Evolutionary conservation across 2,888 invertebrate species (phyloP), one percentile per base, ranked within the genome.

Genomic region (Portevinia maculata): DNA sequence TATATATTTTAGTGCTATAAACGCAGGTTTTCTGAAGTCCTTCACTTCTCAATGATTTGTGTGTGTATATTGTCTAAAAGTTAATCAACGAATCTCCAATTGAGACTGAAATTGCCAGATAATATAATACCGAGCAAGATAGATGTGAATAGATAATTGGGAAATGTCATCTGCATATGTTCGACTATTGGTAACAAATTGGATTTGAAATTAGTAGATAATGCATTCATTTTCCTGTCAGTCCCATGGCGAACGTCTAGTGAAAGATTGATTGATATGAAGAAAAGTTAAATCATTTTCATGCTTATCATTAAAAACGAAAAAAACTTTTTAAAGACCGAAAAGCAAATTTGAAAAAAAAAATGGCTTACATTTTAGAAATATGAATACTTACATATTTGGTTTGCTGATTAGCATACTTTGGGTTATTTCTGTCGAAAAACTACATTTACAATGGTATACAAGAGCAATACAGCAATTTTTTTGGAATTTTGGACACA

Each of bases 141-240:
- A 59, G 52, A 75, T 75, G 50, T 11, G 64, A 71, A 52, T n/a
- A 65, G 64, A 44, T 78, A 71, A 78, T 78, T 65, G 59, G 50
- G 69, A 71, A 71, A 64, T 53, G 71, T 59, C 70, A 78, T 78
- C 55, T 13, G 50, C 70, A 78, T 64, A 70, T 78, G 70, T 19
- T 64, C 9, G 28, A 37, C 60, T 19, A 71, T 53, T 41, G 53
- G 60, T 46, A 62, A 71, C 44, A 71, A 71, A 71, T 62, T 62
- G 53, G 44, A 52, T 62, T 13, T 41, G 17, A 13, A 53, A 53
- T 52, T 46, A 24, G 24, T 21, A 53, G 24, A 60, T 52, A 50
- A 41, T 59, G 21, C 39, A 39, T 52, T 50, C 17, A 41, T 46
- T 71, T 67, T 9, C 9, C 48, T 48, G 62, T 50, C 62, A 62